Percentiles rank a stretch among this genome's conserved stretches.
phyloP scores from a whole-genome alignment of 2,888 invertebrate species.

The Aleiodes leptofemur region DNA sequence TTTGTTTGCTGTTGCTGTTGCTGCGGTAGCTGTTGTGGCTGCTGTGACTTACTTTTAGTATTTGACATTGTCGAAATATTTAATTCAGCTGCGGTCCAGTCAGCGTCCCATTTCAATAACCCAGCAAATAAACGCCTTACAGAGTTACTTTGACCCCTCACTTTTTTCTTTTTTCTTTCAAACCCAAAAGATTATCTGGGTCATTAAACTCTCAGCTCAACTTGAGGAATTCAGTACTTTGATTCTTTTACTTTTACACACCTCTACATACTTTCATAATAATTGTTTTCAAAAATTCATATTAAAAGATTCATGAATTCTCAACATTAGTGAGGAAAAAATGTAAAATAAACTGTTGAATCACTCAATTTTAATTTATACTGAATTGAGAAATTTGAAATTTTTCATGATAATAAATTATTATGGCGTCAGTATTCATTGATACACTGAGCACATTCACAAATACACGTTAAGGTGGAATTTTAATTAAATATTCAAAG shows the following conservation, averaged over 20 bases:
- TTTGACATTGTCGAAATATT: slow-evolving; percentile 70
- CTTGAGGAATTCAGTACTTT: too few species aligned
- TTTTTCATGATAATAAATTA: not conserved
- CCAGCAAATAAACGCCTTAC: slow-evolving; percentile 20
- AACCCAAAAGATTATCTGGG: too few species aligned
- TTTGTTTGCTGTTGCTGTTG: slow-evolving; percentile 57
- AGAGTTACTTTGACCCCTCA: slow-evolving; percentile 19
- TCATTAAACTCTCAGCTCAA: too few species aligned
- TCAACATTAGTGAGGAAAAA: too few species aligned
- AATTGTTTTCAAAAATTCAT: too few species aligned
- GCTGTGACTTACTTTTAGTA: slow-evolving; percentile 70
- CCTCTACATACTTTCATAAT: too few species aligned
- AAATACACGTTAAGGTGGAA: not conserved
- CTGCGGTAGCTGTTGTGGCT: slow-evolving; percentile 57
- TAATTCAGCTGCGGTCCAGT: slow-evolving; percentile 70
- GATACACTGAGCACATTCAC: slow-evolving; percentile 16
- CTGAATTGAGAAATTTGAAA: not conserved
- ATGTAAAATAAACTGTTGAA: too few species aligned
- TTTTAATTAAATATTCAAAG: too few species aligned
- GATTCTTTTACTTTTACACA: too few species aligned
- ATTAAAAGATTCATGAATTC: too few species aligned
- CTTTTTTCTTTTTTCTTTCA: not conserved
- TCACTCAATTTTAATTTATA: not conserved
- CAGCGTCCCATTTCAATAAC: slow-evolving; percentile 66
- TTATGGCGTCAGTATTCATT: slow-evolving; percentile 21